Evolutionary conservation across 1,140 invertebrate species (phyloP).

Genomic region (Neotoxoptera formosana): DNA sequence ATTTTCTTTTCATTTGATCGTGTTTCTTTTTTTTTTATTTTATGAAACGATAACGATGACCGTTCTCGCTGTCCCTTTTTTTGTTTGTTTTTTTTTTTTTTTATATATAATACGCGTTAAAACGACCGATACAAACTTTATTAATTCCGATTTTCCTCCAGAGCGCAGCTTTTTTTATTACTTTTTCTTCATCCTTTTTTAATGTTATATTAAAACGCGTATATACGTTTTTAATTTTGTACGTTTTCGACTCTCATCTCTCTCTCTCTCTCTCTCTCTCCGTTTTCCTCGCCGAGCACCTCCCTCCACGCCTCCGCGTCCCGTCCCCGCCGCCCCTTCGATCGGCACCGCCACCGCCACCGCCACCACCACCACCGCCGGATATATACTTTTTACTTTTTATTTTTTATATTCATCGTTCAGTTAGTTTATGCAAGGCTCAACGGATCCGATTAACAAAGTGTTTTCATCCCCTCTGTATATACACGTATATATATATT

Average conservation of each 20-base stretch:
- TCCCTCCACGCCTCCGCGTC: background rate
- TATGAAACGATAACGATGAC: constrained; percentile 55
- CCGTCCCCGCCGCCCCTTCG: background rate
- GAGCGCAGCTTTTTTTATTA: constrained; percentile 52
- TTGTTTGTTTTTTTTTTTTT: background rate
- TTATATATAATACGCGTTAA: constrained; percentile 29
- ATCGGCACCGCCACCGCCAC: background rate
- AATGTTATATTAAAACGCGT: constrained; percentile 52
- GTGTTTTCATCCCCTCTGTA: constrained; percentile 38
- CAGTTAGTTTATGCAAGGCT: constrained; percentile 51
- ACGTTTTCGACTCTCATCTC: constrained; percentile 18
- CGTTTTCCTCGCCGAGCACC: no score
- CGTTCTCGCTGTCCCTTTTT: constrained; percentile 16
- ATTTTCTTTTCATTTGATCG: constrained; percentile 38
- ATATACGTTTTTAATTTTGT: constrained; percentile 56
- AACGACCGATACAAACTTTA: constrained; percentile 58
- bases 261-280: background rate
- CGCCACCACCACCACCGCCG: background rate
- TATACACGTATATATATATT: constrained; percentile 34
- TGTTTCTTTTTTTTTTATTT: constrained; percentile 35
- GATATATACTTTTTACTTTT: constrained; percentile 27
- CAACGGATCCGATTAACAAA: constrained; percentile 58
- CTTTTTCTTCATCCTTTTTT: constrained; percentile 53
- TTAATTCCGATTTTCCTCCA: constrained; percentile 55
- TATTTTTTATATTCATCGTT: constrained; percentile 43